These are phyloP conservation scores for Brachionus paranguensis DNA, from an alignment of 1,140 invertebrate genomes.

Conservation along the genomic window DNA sequence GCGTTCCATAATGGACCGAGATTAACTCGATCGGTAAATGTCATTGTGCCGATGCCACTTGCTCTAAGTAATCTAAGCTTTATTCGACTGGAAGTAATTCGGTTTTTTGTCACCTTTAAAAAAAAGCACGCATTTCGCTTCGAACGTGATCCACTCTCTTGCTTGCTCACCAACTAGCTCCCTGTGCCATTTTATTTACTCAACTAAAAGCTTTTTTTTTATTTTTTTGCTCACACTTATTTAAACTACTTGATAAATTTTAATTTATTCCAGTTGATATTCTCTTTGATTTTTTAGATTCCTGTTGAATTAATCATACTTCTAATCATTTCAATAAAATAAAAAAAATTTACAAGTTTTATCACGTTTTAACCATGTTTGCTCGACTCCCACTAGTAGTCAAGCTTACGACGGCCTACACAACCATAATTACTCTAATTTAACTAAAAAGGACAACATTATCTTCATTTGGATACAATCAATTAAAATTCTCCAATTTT, in stretches of 20 bases:
- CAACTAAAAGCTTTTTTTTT: background rate
- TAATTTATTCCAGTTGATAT: background rate
- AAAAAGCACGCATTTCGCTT: background rate
- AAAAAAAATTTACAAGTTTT: background rate
- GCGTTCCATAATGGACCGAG: background rate
- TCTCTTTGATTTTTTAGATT: background rate
- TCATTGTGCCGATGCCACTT: background rate
- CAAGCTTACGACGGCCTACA: background rate
- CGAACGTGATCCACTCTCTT: background rate
- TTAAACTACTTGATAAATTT: background rate
- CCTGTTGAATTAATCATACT: background rate
- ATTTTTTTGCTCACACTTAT: background rate
- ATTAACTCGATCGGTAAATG: background rate
- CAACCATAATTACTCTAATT: background rate
- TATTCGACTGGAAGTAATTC: background rate
- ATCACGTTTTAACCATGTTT: background rate
- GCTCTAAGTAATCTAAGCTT: background rate
- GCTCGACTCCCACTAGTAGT: background rate
- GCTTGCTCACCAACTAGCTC: background rate
- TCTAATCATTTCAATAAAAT: background rate
- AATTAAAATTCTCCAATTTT: too few relatives aligned
- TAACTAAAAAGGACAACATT: too few relatives aligned
- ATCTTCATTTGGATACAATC: too few relatives aligned
- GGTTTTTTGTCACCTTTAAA: background rate
- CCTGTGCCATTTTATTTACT: background rate